Evolutionary conservation across 2,888 invertebrate genomes (phyloP).

Genomic region (Andrena dorsata): DNA sequence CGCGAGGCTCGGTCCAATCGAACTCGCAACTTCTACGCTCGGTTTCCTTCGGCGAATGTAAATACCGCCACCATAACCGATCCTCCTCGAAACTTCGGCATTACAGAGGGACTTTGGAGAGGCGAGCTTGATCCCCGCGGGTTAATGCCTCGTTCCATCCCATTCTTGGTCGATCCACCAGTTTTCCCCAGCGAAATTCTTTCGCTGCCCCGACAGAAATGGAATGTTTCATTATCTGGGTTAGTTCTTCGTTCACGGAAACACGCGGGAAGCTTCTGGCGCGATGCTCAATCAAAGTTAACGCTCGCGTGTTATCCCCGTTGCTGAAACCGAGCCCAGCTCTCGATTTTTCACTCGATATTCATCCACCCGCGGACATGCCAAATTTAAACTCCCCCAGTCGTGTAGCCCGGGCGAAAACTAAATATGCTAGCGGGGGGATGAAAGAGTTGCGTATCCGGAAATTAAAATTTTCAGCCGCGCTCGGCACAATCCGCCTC

Average conservation of each 20-base stretch:
- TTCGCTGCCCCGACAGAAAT: neutral
- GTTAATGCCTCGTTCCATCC: conserved; percentile 14
- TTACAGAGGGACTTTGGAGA: conserved; percentile 18
- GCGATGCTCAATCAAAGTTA: neutral
- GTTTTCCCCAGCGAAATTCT: neutral
- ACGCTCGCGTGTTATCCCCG: conserved; percentile 1
- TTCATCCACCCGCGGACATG: neutral
- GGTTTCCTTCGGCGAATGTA: conserved; percentile 49
- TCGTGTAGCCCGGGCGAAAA: neutral
- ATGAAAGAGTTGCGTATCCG: neutral
- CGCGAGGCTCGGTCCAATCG: conserved; percentile 38
- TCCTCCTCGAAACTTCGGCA: conserved; percentile 45
- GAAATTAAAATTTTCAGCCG: neutral
- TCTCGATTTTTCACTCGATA: neutral
- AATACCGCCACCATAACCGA: conserved; percentile 44
- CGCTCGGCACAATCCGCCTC: neutral
- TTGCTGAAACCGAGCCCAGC: neutral
- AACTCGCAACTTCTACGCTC: conserved; percentile 25
- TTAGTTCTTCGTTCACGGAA: neutral
- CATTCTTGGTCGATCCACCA: conserved; percentile 22
- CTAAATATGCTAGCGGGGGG: neutral
- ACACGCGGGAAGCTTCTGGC: neutral
- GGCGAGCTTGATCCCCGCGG: conserved; percentile 2
- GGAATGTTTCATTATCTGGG: conserved; percentile 4
- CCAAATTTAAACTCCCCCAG: neutral